These are phyloP conservation scores for Calliphora vicina DNA, from an alignment of 1,140 invertebrate species.

Conservation along the genomic window DNA sequence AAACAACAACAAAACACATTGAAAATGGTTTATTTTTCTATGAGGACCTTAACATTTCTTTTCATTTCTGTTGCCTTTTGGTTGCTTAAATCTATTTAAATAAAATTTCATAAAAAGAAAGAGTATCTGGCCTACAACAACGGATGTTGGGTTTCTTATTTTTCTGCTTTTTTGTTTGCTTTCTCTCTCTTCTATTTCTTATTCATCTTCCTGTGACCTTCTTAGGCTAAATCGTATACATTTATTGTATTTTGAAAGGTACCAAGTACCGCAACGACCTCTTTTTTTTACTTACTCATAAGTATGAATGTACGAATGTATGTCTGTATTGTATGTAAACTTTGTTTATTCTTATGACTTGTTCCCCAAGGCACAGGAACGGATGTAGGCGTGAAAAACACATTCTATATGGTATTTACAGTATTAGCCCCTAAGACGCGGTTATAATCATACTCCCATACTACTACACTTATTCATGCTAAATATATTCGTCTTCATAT, in stretches of 20 bases:
- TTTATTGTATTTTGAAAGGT: slow-evolving; percentile 22
- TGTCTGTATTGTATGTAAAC: not conserved
- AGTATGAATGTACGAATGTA: not conserved
- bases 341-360: slow-evolving; percentile 35
- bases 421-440: slow-evolving; percentile 21
- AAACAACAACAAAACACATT: not conserved
- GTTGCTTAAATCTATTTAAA: not conserved
- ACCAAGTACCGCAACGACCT: slow-evolving; percentile 26
- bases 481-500: too few species aligned
- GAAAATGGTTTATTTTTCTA: not conserved
- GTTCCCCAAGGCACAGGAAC: slow-evolving; percentile 18
- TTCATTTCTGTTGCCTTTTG: not conserved
- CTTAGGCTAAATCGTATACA: not conserved
- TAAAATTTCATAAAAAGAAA: not conserved
- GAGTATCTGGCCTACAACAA: not conserved
- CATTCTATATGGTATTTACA: slow-evolving; percentile 28
- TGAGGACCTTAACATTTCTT: not conserved
- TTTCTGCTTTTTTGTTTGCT: too few species aligned
- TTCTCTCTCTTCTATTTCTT: not conserved
- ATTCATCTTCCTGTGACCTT: not conserved
- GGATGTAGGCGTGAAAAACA: slow-evolving; percentile 31
- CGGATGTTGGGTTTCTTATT: not conserved
- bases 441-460: not conserved
- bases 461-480: not conserved
- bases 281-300: not conserved